Conservation (phyloP, 2,888 invertebrate genomes). For the Campaea margaritaria region DNA sequence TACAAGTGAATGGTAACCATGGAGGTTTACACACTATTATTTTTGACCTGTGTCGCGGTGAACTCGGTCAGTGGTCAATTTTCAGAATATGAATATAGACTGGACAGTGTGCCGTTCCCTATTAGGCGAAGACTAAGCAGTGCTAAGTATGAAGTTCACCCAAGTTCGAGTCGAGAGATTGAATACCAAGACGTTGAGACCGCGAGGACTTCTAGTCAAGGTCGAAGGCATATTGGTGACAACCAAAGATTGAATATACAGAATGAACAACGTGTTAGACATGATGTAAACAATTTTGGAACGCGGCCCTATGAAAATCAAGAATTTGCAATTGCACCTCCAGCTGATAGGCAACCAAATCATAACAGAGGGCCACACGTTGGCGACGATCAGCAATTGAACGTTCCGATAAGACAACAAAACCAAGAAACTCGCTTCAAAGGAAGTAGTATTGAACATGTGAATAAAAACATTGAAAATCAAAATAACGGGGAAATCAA, state of each 20-base stretch:
- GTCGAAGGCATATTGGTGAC: conserved; percentile 20
- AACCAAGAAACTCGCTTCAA: neutral
- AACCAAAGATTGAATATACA: conserved; percentile 13
- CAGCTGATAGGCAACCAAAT: neutral
- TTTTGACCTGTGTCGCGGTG: conserved; percentile 18
- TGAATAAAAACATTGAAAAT: neutral
- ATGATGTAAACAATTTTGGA: conserved; percentile 5
- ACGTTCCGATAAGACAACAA: conserved; percentile 1
- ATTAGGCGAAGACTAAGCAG: conserved; percentile 8
- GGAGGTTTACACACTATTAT: conserved; percentile 7
- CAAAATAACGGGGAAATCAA: neutral
- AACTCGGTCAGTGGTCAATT: conserved; percentile 34
- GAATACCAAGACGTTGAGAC: conserved; percentile 6
- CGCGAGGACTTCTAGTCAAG: conserved; percentile 14
- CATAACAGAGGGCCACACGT: neutral
- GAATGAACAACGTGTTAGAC: conserved; percentile 1
- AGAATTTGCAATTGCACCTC: neutral
- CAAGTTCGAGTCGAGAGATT: conserved; percentile 20
- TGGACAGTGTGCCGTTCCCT: conserved; percentile 14
- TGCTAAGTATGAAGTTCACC: conserved; percentile 24
- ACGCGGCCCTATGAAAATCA: neutral
- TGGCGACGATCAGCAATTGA: conserved; percentile 1
- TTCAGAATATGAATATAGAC: conserved; percentile 6
- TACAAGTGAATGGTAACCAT: conserved; percentile 29
- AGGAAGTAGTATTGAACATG: neutral